Evolutionary conservation across 2,888 invertebrate genomes (phyloP).

Genomic region (Perizoma affinitatum): DNA sequence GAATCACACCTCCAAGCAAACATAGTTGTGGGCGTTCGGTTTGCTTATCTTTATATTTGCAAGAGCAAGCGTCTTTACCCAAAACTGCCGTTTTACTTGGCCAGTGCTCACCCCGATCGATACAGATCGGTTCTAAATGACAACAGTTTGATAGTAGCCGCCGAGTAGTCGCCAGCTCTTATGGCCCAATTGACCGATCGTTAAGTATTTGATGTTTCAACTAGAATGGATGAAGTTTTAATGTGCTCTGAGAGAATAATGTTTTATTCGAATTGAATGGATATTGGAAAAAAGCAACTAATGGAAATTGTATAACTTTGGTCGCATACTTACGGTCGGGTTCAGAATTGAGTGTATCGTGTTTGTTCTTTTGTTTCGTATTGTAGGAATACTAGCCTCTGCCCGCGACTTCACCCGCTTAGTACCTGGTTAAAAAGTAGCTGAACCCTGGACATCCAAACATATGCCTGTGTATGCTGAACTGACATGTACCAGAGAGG

Average conservation of each 20-base stretch:
- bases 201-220: constrained; percentile 34
- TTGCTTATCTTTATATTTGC: no score
- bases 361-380: no score
- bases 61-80: not conserved
- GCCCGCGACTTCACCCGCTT: no score
- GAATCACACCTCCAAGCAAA: no score
- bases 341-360: no score
- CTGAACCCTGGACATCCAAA: no score
- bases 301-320: constrained; percentile 8
- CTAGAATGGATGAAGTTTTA: constrained; percentile 30
- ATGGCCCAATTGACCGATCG: constrained; percentile 24
- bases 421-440: no score
- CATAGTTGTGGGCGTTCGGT: no score
- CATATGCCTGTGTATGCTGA: no score
- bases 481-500: no score
- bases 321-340: not conserved
- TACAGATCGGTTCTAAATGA: constrained; percentile 14
- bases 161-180: constrained; percentile 19
- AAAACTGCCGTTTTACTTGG: not conserved
- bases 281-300: constrained; percentile 18
- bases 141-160: constrained; percentile 17
- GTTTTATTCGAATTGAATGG: constrained; percentile 23
- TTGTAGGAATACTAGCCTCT: no score
- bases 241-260: constrained; percentile 15
- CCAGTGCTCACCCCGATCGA: constrained; percentile 7